A percentile compares a stretch with the other conserved stretches of the same genome.
phyloP scores from a whole-genome alignment of 2,888 invertebrate species.

The Coronaproctus castanopsis region DNA sequence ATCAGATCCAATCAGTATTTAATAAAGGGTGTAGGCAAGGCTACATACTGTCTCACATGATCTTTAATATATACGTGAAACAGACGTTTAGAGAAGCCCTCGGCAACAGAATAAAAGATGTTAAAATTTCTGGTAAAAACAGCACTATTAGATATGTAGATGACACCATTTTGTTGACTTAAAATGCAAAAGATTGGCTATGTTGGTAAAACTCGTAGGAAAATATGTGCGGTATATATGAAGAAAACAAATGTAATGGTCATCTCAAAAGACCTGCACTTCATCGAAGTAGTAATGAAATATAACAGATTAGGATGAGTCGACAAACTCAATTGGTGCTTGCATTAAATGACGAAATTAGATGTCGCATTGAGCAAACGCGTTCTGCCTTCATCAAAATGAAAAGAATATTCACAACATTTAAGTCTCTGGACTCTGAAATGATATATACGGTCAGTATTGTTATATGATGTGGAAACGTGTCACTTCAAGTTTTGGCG shows the following conservation, averaged over 20 bases:
- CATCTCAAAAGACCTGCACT: background rate
- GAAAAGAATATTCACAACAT: background rate
- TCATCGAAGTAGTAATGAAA: background rate
- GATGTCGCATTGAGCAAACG: background rate
- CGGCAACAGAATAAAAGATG: too few relatives aligned
- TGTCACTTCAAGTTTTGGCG: background rate
- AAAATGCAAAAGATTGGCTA: too few relatives aligned
- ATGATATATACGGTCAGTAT: background rate
- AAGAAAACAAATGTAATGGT: background rate
- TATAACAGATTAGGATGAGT: background rate
- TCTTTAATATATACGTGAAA: too few relatives aligned
- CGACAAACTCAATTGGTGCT: background rate
- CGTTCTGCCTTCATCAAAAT: background rate
- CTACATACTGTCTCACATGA: too few relatives aligned
- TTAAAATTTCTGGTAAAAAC: too few relatives aligned
- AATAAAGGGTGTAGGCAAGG: too few relatives aligned
- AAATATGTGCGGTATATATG: too few relatives aligned
- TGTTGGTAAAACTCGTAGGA: too few relatives aligned
- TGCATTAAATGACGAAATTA: background rate
- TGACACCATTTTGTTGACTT: too few relatives aligned
- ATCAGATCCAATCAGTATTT: too few relatives aligned
- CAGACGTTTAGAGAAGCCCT: too few relatives aligned
- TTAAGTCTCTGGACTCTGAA: background rate
- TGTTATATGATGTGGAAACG: background rate
- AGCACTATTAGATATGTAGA: too few relatives aligned